These are phyloP conservation scores for Microctonus hyperodae DNA, from an alignment of 2,888 invertebrate species.

Conservation along the genomic window DNA sequence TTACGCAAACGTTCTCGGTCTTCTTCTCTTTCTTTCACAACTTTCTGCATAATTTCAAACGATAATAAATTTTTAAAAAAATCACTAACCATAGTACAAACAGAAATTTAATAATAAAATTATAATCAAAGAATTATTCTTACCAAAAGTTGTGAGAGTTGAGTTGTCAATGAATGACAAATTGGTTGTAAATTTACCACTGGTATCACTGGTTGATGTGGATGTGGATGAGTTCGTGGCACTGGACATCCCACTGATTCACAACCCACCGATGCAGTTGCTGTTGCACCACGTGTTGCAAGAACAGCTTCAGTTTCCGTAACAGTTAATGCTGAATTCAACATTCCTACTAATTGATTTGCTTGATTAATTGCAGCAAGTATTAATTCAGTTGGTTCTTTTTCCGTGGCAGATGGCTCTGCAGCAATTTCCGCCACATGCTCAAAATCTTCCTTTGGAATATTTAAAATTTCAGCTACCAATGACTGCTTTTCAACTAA, in stretches of 20 bases:
- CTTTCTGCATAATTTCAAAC: constrained; percentile 66
- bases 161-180: constrained; percentile 70
- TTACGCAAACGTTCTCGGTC: constrained; percentile 76
- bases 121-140: constrained; percentile 39
- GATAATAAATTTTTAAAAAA: constrained; percentile 3
- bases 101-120: not conserved
- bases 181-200: constrained; percentile 70
- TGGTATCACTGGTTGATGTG: constrained; percentile 67
- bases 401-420: constrained; percentile 65
- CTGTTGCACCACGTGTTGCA: constrained; percentile 63
- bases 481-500: constrained; percentile 77
- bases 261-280: constrained; percentile 54
- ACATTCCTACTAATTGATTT: constrained; percentile 66
- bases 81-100: not conserved
- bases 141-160: constrained; percentile 76
- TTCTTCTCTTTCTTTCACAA: constrained; percentile 77
- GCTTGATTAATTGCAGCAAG: constrained; percentile 76
- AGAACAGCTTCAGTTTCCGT: constrained; percentile 67
- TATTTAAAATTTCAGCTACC: constrained; percentile 78
- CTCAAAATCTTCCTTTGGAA: constrained; percentile 75
- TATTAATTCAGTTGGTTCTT: constrained; percentile 74
- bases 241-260: constrained; percentile 62
- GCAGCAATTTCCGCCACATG: constrained; percentile 70
- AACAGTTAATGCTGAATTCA: constrained; percentile 68
- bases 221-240: constrained; percentile 57